phyloP scores from a whole-genome alignment of 1,140 invertebrate genomes.

The Aphelinus atriplicis region DNA sequence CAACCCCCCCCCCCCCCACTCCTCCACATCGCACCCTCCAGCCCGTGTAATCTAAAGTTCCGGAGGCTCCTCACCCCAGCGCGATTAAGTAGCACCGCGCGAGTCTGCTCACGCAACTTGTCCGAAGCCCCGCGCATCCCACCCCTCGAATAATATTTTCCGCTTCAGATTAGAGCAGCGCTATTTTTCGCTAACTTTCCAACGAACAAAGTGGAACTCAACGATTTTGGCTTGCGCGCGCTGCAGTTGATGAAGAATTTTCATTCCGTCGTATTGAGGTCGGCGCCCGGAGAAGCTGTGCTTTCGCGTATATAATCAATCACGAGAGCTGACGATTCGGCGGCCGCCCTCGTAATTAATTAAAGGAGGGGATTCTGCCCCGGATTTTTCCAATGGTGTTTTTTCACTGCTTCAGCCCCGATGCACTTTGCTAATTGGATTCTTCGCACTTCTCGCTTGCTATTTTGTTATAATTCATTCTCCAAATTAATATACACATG shows the following conservation, averaged over 20 bases:
- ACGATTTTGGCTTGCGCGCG: too few species aligned
- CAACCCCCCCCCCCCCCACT: neutral
- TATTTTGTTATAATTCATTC: too few species aligned
- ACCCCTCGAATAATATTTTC: too few species aligned
- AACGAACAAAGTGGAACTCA: too few species aligned
- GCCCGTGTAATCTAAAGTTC: constrained; percentile 10
- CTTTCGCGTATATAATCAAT: neutral
- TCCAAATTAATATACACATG: too few species aligned
- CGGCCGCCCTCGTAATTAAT: constrained; percentile 1
- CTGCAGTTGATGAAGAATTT: constrained; percentile 2
- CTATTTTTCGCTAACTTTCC: too few species aligned
- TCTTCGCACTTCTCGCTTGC: neutral
- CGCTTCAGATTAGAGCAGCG: too few species aligned
- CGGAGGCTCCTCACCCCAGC: neutral
- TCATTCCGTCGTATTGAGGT: neutral
- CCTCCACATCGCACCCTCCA: too few species aligned
- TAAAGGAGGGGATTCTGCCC: neutral
- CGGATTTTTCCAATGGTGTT: neutral
- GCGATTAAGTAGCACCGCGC: neutral
- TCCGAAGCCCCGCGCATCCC: too few species aligned
- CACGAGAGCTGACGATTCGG: constrained; percentile 1
- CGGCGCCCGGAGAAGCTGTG: neutral
- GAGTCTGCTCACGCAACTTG: too few species aligned
- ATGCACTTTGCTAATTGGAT: neutral
- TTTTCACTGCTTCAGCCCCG: neutral